Evolutionary conservation across 2,113 vertebrate species (phyloP), one percentile per base, ranked within the genome.

Genomic region (Lampris incognitus): DNA sequence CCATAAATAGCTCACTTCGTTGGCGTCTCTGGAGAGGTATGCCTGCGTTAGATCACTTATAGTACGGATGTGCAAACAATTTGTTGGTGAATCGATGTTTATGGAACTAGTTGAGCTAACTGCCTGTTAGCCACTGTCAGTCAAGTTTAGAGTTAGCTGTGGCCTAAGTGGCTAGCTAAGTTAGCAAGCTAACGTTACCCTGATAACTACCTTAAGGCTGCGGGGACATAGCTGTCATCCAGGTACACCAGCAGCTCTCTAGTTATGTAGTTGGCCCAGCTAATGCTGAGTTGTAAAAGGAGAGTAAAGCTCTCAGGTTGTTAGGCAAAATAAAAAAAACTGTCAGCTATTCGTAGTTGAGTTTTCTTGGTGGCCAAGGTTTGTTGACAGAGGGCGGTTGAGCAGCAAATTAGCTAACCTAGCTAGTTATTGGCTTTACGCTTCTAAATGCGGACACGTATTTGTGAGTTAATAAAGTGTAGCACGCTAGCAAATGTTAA

Each of bases 21-120:
- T 66, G 87, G 82, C 78, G 72, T 90, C 70, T 87, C 83, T 74
- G 75, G 71, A 93, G 88, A 91, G 92, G 92, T 93, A 88, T 44
- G 79, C 78, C 3, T 55, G 2, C 10, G 4, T 37, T 39, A 2
- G 4, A 37, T 3, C 1, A 1, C 2, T 1, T 50, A 5, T 42
- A 6, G 36, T 48, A 6, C 2, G 7, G 56, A 24, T 61, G 60
- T 4, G 2, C 1, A 1, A 50, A 42, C 42, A 3, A 37, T 24
- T 9, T 50, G 56, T 0, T 9, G 6, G 5, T 10, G n/a, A 4
- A 37, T 55, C 1, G 36, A 38, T 13, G 3, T 60, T 24, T 40
- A 38, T 58, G 51, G 3, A 68, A 44, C 56, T 48, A 51, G 39
- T 66, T 3, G 2, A 69, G 76, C 40, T 63, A 72, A 9, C 36